Base-by-base conservation (phyloP, 2,113 vertebrate species). In the Myotis yumanensis region DNA sequence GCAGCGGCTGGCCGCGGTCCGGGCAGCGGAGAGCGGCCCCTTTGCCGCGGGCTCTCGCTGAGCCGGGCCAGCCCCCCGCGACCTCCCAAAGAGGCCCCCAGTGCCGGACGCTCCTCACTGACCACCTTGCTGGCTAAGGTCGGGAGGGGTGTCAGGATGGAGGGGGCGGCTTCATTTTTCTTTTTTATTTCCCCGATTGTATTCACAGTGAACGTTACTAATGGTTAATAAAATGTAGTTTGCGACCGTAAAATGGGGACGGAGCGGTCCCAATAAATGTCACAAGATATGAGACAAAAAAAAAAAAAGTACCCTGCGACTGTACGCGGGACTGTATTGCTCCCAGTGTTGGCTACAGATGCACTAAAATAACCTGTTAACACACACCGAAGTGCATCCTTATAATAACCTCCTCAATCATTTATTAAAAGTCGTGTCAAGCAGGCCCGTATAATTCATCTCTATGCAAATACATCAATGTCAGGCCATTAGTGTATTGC, bases 371-470 rank as follows among this genome's bases (percentile, higher is more conserved):
- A 96, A 97, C 84, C 95, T 97, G 91, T 96, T 97, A 89, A 98
- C 98, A 98, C 96, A 96, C 97, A 97, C 98, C 97, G 98, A 90
- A 98, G 98, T 98, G 98, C 98, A 98, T 98, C 98, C 97, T 98
- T 97, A 98, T 98, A 99, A 99, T 98, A 99, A 99, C 98, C 98
- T 98, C 98, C 98, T 99, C 99, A 98, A 99, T 99, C 99, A 99
- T 99, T 99, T 99, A 98, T 99, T 99, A 99, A 99, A 99, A 99
- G 98, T 99, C 98, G 98, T 98, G 99, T 99, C 99, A 99, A 98
- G 98, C 95, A 93, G 97, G 97, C 97, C 95, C 59, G 57, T 88
- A 98, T 99, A 99, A 99, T 99, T 99, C 99, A 99, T 99, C 99
- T 99, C 99, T 99, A 99, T 99, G 99, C 99, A 99, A 99, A 99